These are phyloP conservation scores for Sebastes cheni DNA, from an alignment of 2,797 vertebrate species.

Conservation along the genomic window DNA sequence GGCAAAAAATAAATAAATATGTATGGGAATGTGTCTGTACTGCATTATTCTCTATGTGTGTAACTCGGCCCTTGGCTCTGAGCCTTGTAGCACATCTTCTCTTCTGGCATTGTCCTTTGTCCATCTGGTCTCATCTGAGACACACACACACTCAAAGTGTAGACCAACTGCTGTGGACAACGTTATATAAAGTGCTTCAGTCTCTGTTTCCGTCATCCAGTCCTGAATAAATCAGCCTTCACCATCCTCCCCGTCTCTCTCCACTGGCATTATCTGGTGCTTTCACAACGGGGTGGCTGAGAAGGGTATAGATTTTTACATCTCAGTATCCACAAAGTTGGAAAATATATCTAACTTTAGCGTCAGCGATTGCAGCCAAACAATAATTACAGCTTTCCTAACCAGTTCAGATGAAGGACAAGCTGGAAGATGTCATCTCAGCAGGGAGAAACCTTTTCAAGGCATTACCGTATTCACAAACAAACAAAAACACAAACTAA, in stretches of 20 bases:
- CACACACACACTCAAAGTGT: background rate
- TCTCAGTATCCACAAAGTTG: background rate
- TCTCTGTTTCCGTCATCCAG: background rate
- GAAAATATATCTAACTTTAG: conserved; percentile 18
- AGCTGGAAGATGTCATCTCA: conserved; percentile 1
- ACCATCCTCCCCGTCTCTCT: background rate
- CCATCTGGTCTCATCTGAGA: conserved; percentile 40
- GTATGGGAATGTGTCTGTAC: conserved; percentile 1
- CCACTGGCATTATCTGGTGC: background rate
- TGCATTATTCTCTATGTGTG: conserved; percentile 5
- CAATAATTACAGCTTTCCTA: conserved; percentile 27
- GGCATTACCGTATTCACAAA: conserved; percentile 4
- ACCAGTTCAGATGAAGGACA: conserved; percentile 14
- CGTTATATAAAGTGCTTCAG: background rate
- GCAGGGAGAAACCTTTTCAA: background rate
- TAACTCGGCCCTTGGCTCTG: background rate
- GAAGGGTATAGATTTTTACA: background rate
- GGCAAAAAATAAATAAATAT: background rate
- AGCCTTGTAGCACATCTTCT: conserved; percentile 25
- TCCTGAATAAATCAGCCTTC: conserved; percentile 12
- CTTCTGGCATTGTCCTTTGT: conserved; percentile 31
- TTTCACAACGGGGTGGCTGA: background rate
- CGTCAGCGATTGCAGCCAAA: background rate
- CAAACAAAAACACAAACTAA: conserved; percentile 8
- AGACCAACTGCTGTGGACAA: background rate